These are phyloP conservation scores for Pollenia griseotomentosa DNA, from an alignment of 2,888 invertebrate genomes.

Conservation along the genomic window DNA sequence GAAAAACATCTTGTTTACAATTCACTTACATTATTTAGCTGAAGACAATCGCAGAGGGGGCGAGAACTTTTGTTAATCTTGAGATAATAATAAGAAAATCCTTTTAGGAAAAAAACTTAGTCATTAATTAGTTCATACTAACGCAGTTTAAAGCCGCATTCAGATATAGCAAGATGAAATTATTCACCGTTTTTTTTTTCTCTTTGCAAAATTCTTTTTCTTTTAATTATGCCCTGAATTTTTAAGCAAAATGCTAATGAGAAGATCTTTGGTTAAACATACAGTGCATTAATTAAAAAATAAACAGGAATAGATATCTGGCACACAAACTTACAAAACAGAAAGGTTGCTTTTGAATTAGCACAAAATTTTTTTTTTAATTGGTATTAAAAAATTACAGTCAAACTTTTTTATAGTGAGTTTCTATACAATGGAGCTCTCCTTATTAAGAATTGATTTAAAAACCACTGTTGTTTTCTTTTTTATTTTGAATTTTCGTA, in stretches of 20 bases:
- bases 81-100: constrained; percentile 63
- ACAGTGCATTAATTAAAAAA: background rate
- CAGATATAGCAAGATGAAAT: constrained; percentile 39
- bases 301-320: background rate
- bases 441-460: no score
- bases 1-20: constrained; percentile 64
- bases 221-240: constrained; percentile 1
- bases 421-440: no score
- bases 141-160: constrained; percentile 50
- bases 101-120: constrained; percentile 55
- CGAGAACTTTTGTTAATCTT: constrained; percentile 41
- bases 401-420: no score
- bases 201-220: constrained; percentile 17
- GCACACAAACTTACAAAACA: background rate
- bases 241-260: constrained; percentile 23
- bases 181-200: constrained; percentile 33
- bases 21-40: constrained; percentile 37
- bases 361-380: no score
- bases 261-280: constrained; percentile 3
- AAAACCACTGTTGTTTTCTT: no score
- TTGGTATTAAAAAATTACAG: no score
- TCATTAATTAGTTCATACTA: constrained; percentile 68
- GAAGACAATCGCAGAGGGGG: constrained; percentile 6
- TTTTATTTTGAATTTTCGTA: no score
- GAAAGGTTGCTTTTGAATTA: no score